A percentile compares a stretch with the other conserved stretches of the same genome.
phyloP scores from a whole-genome alignment of 2,888 invertebrate genomes.

The Hipparchia semele region DNA sequence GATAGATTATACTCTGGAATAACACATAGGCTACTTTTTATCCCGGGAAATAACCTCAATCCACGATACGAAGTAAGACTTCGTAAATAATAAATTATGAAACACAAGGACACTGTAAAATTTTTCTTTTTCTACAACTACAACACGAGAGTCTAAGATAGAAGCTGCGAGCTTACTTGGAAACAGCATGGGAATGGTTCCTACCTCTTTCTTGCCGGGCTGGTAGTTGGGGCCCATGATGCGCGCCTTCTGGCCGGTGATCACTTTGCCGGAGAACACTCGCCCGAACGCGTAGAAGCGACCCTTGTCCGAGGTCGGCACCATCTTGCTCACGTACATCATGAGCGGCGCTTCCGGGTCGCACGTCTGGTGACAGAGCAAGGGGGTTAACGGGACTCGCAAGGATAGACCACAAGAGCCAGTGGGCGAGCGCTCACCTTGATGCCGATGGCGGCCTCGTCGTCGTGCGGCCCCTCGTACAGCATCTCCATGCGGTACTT shows the following conservation, averaged over 20 bases:
- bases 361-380: constrained; percentile 86
- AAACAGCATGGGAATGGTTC: background rate
- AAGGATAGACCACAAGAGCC: no score
- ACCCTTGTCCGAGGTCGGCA: constrained; percentile 99
- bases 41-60: no score
- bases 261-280: constrained; percentile 98
- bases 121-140: no score
- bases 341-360: constrained; percentile 98
- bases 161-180: no score
- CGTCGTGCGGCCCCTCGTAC: constrained; percentile 99
- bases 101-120: no score
- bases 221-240: constrained; percentile 99
- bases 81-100: no score
- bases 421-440: constrained; percentile 78
- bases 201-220: constrained; percentile 97
- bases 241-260: constrained; percentile 96
- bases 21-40: no score
- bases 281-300: constrained; percentile 99
- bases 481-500: constrained; percentile 99
- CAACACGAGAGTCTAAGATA: no score
- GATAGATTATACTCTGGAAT: no score
- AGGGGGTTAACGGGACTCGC: background rate
- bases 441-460: constrained; percentile 95
- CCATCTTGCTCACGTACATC: constrained; percentile 99
- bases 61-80: no score